Base-by-base conservation (phyloP, 1,140 invertebrate species). In the Drosophila gunungcola region DNA sequence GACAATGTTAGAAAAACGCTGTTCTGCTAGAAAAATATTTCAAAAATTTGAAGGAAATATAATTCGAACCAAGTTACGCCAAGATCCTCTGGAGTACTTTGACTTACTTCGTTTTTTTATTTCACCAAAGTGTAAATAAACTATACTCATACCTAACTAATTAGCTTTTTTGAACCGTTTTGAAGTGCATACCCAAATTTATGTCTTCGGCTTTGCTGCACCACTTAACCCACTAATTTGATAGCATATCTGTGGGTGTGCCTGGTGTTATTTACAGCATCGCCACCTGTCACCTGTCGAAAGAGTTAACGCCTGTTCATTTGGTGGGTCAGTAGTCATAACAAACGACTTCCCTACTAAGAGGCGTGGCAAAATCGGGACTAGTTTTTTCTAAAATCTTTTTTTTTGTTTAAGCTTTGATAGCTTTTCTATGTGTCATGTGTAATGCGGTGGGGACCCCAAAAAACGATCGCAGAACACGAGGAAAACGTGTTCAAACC, bases 391-490 rank as follows among this genome's bases (percentile, higher is more conserved):
- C 42, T 21, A 32, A 38, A 63, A 39, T 32, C 7, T 58, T 34
- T 60, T 51, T 62, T 60, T 60, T 43, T 49, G 16, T 21, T 21
- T 21, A 1, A 21, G 55, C 43, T 57, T 42, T 54, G 58, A 70
- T 58, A 52, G 53, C 54, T 43, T 57, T 65, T 61, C 48, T 11
- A 16, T 36, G 29, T 25, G 27, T 4, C 27, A 56, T 62, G 52
- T 62, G 60, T 34, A 56, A 25, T 62, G 25, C 41, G 51, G 27
- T 5, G 61, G 55, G n/a, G 27, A 16, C 48, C 41, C 43, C 12
- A 52, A 11, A 78, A 78, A 78, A 57, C 53, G 53, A 68, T 67
- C 64, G 70, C 72, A 84, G 81, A 84, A 84, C 82, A 85, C 57
- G 79, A 67, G 67, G 61, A 53, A 76, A 84, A 85, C 78, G 55